Percentiles rank a stretch among this genome's conserved stretches.
Conservation (phyloP, 1,140 invertebrate genomes). For the Leptonema lineaticorne region DNA sequence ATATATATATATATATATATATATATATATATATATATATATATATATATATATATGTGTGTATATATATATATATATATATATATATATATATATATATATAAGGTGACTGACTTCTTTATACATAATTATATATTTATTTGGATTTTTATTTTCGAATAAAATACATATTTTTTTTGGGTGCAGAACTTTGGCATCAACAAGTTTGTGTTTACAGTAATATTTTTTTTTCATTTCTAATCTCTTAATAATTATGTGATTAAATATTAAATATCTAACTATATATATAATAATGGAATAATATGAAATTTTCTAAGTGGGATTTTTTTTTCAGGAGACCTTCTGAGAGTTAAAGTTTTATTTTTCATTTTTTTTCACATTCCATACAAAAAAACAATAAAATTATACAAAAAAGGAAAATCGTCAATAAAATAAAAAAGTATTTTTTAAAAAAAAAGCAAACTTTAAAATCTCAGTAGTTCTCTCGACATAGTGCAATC, state of each 20-base stretch:
- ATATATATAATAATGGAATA: conserved; percentile 41
- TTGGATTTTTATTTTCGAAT: conserved; percentile 13
- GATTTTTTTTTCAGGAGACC: conserved; percentile 35
- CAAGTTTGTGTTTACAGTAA: conserved; percentile 37
- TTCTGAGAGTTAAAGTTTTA: conserved; percentile 29
- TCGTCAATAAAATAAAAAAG: background rate
- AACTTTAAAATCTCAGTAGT: conserved; percentile 26
- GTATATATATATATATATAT: background rate
- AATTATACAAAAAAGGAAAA: background rate
- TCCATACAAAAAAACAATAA: background rate
- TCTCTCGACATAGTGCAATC: conserved; percentile 36
- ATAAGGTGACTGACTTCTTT: background rate
- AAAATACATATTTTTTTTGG: conserved; percentile 21
- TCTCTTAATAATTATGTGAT: conserved; percentile 37
- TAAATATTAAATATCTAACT: conserved; percentile 42
- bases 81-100: background rate
- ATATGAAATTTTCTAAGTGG: conserved; percentile 39
- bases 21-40: background rate
- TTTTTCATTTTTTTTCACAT: no score
- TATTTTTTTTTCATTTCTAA: conserved; percentile 39
- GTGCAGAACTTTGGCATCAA: conserved; percentile 43
- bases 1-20: conserved; percentile 1
- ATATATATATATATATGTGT: background rate
- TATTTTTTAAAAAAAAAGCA: background rate
- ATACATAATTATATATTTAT: conserved; percentile 7